Evolutionary conservation across 2,113 vertebrate genomes (phyloP), one percentile per base, ranked within the genome.

Genomic region (pig (Sus scrofa)): DNA sequence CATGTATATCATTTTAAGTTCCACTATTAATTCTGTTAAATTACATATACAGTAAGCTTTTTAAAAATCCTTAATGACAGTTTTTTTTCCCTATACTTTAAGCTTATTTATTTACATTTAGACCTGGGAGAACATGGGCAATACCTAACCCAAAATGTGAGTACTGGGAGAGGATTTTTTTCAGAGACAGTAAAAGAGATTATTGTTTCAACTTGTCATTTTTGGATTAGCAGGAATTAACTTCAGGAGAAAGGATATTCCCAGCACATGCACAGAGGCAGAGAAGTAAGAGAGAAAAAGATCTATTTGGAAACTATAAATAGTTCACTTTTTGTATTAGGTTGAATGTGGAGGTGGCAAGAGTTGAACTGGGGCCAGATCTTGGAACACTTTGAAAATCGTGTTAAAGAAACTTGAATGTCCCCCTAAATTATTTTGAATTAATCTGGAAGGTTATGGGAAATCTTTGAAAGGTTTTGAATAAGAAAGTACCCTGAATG

Each of bases 381-480:
- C 70, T 73, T 92, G 52, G 19, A 96, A 92, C 32, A 71, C 22
- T 86, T 97, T 86, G 62, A 86, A 96, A 94, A 74, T 67, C 77
- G 84, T 73, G 6, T 39, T 54, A 74, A 79, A 86, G n/a, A 90
- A 91, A 79, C 32, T 67, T 84, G 15, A 86, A 68, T 92, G 54
- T 1, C 50, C 32, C 77, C 22, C 44, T 91, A 85, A 86, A 63
- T 7, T 4, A 32, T 81, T 86, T 73, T 30, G 6, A 86, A 96
- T 89, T 92, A 78, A 74, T 92, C 79, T 92, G 27, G 27, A 84
- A 94, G 39, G 20, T 83, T 86, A 88, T 91, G 58, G 19, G 32
- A 71, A 92, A 81, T 20, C 26, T n/a, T 93, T 96, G 75, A 93
- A 93, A 75, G 14, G 12, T 74, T 95, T 86, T 84, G 52, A 92